These are phyloP conservation scores for Psococerastis gibbosa DNA, from an alignment of 2,888 invertebrate species.

Conservation along the genomic window DNA sequence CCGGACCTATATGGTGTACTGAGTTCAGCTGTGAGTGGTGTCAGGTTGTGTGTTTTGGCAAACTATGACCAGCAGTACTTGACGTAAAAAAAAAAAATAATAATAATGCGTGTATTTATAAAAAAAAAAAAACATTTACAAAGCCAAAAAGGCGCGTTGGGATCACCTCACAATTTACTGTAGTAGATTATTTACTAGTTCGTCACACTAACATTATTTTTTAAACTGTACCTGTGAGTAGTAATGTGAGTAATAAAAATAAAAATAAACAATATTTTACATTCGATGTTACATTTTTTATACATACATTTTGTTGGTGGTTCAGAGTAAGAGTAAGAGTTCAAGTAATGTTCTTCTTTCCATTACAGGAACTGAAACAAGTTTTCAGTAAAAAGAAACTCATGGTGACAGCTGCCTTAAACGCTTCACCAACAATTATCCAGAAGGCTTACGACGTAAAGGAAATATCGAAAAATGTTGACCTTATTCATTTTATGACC, in stretches of 20 bases:
- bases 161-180: neutral
- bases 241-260: neutral
- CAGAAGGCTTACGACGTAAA: conserved; percentile 58
- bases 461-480: conserved; percentile 37
- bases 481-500: conserved; percentile 17
- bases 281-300: too few relatives aligned
- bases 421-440: conserved; percentile 55
- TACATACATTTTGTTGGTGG: too few relatives aligned
- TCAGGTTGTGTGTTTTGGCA: too few relatives aligned
- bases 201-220: too few relatives aligned
- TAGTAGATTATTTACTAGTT: too few relatives aligned
- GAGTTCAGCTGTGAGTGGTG: too few relatives aligned
- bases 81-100: neutral
- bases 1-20: too few relatives aligned
- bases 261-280: too few relatives aligned
- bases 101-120: neutral
- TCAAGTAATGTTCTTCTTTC: conserved; percentile 1
- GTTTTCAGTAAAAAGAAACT: conserved; percentile 48
- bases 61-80: too few relatives aligned
- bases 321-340: conserved; percentile 9
- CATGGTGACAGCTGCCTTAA: conserved; percentile 63
- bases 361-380: conserved; percentile 42
- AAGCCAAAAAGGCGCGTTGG: too few relatives aligned
- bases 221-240: too few relatives aligned
- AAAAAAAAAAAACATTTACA: too few relatives aligned